Evolutionary conservation across 2,888 invertebrate species (phyloP), one percentile per base, ranked within the genome.

Genomic region (Agrochola lota): DNA sequence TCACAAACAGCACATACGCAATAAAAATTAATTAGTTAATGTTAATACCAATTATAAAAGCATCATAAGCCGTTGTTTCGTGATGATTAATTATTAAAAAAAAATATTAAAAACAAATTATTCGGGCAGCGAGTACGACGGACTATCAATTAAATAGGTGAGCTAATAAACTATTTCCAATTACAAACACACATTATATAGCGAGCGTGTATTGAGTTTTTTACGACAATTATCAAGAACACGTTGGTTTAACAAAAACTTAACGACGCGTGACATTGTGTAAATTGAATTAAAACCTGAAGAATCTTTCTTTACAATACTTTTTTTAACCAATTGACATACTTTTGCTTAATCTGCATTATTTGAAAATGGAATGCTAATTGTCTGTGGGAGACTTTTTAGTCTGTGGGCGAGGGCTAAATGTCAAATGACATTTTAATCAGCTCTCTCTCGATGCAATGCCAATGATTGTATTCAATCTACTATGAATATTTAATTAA

Each of bases 91-190:
- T 76, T 68, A 77, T 43, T 15, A 77, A 78, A 80, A 80, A 72
- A 40, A 35, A 49, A 49, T 52, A 77, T 73, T 77, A 78, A 76
- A 83, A 78, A 80, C 68, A 77, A 85, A 78, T 79, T 80, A 85
- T 81, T 84, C 74, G 79, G 74, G 49, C 73, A 70, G 63, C 75
- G 63, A 77, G 68, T 77, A 82, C 83, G 76, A 68, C 77, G 68
- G 79, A 71, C 81, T 87, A 87, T 90, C 90, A 92, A 93, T 93
- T 91, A 90, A 90, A 92, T 92, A 92, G 92, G 90, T 92, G 91
- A 90, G 87, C 84, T 93, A 91, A 92, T 92, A 90, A 91, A 89
- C 88, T 90, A 92, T 94, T 93, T 92, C 89, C 93, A 93, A 93
- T 93, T 94, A 93, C 88, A 85, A 82, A 85, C 78, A 82, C 77